These are phyloP conservation scores for Cheilosia pagana DNA, from an alignment of 2,888 invertebrate genomes.

Conservation along the genomic window DNA sequence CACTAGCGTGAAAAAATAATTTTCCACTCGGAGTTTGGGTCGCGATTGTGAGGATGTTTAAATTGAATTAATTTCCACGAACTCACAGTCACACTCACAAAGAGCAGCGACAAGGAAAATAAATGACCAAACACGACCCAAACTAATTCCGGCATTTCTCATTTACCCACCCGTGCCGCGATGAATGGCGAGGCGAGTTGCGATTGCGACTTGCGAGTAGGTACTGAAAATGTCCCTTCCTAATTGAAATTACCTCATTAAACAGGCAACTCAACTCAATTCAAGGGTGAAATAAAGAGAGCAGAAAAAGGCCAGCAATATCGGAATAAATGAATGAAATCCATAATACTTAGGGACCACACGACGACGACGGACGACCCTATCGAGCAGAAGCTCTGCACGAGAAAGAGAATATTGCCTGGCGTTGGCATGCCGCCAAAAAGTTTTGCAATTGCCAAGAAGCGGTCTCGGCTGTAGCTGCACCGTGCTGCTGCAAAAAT, in stretches of 20 bases:
- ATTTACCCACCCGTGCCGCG: slow-evolving; percentile 44
- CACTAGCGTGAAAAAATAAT: slow-evolving; percentile 38
- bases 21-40: slow-evolving; percentile 38
- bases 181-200: slow-evolving; percentile 63
- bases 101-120: slow-evolving; percentile 57
- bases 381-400: slow-evolving; percentile 45
- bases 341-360: slow-evolving; percentile 59
- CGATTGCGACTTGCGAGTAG: no score
- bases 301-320: slow-evolving; percentile 64
- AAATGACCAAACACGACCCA: slow-evolving; percentile 72
- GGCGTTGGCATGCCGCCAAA: slow-evolving; percentile 73
- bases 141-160: slow-evolving; percentile 72
- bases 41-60: slow-evolving; percentile 47
- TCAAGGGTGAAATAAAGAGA: slow-evolving; percentile 71
- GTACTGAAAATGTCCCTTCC: slow-evolving; percentile 71
- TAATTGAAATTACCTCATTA: slow-evolving; percentile 76
- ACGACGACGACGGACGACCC: no score
- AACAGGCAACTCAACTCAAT: slow-evolving; percentile 72
- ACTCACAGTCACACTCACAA: slow-evolving; percentile 25
- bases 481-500: slow-evolving; percentile 27
- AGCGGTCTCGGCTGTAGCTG: background rate
- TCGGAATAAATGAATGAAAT: slow-evolving; percentile 67
- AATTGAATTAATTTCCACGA: slow-evolving; percentile 70
- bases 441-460: slow-evolving; percentile 54
- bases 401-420: slow-evolving; percentile 33